phyloP scores from a whole-genome alignment of 2,113 vertebrate species.

The Phalacrocorax carbo region DNA sequence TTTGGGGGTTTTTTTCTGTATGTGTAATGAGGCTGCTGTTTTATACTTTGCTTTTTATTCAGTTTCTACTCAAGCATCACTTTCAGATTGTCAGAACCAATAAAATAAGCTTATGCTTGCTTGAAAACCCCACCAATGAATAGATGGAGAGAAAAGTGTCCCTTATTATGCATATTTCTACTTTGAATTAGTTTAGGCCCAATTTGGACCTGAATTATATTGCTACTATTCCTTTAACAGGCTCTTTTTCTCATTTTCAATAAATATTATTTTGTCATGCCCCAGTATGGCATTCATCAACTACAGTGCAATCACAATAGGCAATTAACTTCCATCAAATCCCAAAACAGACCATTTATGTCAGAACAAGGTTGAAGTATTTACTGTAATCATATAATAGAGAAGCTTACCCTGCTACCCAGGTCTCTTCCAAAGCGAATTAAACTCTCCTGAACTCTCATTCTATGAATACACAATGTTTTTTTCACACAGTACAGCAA shows the following conservation, averaged over 20 bases:
- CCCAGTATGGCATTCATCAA: neutral
- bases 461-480: constrained; percentile 41
- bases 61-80: neutral
- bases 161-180: neutral
- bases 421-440: constrained; percentile 54
- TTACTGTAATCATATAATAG: constrained; percentile 46
- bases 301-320: constrained; percentile 16
- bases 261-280: constrained; percentile 16
- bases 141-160: neutral
- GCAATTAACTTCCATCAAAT: constrained; percentile 70
- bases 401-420: constrained; percentile 28
- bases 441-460: constrained; percentile 28
- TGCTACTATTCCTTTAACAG: neutral
- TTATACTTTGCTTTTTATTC: neutral
- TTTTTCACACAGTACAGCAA: constrained; percentile 29
- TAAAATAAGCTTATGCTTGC: neutral
- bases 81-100: neutral
- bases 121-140: neutral
- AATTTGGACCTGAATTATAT: neutral
- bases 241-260: constrained; percentile 5
- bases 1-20: neutral
- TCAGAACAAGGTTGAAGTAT: constrained; percentile 55
- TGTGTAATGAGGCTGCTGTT: neutral
- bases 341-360: constrained; percentile 28
- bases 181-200: neutral